Percentiles rank a stretch among this genome's conserved stretches.
These are phyloP conservation scores for Hypocryptadius cinnamomeus DNA, from an alignment of 2,113 vertebrate genomes.

Conservation along the genomic window DNA sequence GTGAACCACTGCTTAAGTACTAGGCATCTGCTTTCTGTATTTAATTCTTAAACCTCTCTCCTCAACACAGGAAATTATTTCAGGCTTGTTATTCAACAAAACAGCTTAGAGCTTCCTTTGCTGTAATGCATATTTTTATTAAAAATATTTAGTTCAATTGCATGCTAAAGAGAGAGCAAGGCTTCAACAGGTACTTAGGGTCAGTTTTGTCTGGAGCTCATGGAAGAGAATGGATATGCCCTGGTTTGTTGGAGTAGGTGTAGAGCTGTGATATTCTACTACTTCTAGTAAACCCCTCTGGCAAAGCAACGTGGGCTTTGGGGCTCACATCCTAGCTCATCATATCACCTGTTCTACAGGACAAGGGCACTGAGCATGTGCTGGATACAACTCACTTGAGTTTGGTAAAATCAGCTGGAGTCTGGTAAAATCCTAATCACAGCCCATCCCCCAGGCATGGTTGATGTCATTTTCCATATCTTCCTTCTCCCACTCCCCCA, in stretches of 20 bases:
- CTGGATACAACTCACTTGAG: neutral
- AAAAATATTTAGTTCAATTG: neutral
- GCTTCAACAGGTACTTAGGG: rapidly evolving
- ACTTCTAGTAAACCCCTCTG: neutral
- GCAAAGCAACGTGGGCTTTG: neutral
- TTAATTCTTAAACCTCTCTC: neutral
- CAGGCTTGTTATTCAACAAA: neutral
- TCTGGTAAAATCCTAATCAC: neutral
- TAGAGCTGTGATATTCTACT: neutral
- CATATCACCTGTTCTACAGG: neutral
- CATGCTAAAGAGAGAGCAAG: neutral
- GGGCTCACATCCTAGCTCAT: neutral
- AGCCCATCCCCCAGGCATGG: neutral
- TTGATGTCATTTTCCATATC: neutral
- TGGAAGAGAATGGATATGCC: neutral
- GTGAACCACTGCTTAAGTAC: neutral
- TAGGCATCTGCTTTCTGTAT: neutral
- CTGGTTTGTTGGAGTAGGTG: neutral
- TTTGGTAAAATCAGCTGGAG: neutral
- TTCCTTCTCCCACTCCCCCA: neutral
- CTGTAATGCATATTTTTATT: neutral
- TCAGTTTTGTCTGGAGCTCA: neutral
- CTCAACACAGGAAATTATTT: neutral
- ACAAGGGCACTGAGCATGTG: neutral
- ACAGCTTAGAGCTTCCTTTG: neutral